Conservation (phyloP, 2,113 vertebrate genomes). For the Gymnarchus niloticus region DNA sequence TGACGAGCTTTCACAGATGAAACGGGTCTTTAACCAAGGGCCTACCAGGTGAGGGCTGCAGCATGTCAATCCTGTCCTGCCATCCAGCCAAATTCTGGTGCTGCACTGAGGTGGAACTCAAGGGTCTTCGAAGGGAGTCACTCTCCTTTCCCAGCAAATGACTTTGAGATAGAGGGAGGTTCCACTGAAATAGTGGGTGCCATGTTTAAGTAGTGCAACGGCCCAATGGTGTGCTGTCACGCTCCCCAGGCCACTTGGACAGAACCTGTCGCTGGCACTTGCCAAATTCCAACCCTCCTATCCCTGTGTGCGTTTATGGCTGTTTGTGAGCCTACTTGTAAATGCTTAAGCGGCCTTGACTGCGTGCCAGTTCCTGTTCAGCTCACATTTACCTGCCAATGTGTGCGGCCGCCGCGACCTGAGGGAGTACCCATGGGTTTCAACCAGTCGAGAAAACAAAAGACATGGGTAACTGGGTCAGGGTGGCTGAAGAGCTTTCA, state of each 20-base stretch:
- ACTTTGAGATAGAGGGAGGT: neutral
- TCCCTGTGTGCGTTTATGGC: neutral
- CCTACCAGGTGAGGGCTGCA: neutral
- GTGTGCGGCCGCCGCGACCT: neutral
- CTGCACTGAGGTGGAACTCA: neutral
- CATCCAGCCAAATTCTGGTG: neutral
- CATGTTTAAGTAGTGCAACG: too few species aligned
- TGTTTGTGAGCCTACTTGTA: neutral
- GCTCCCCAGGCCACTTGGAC: neutral
- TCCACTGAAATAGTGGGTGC: neutral
- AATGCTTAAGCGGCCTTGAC: neutral
- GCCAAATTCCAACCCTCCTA: neutral
- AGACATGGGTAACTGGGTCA: neutral
- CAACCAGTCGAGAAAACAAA: neutral
- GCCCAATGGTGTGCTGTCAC: neutral
- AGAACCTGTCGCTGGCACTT: neutral
- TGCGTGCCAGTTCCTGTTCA: neutral
- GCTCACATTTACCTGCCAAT: conserved; percentile 14
- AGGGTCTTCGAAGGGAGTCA: neutral
- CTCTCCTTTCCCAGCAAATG: neutral
- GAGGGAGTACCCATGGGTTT: neutral
- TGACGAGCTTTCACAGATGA: neutral
- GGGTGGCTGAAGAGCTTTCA: neutral
- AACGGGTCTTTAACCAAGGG: neutral
- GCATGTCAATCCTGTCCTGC: neutral